These are phyloP conservation scores for Festucalex cinctus DNA, from an alignment of 2,113 vertebrate genomes.

Conservation along the genomic window DNA sequence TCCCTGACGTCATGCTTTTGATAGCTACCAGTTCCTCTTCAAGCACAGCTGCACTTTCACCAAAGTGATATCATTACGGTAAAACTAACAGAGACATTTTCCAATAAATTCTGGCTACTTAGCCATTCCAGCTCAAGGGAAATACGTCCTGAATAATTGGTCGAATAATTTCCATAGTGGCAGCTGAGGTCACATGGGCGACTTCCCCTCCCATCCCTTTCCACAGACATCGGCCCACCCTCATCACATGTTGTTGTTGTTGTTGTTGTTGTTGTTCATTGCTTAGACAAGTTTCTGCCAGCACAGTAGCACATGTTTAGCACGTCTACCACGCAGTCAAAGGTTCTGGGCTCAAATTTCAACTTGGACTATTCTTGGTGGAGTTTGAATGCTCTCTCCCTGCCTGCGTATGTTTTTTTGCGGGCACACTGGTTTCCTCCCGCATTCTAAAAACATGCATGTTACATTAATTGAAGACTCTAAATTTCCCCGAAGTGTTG, in stretches of 20 bases:
- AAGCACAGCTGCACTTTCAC: conserved; percentile 47
- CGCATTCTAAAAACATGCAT: not conserved
- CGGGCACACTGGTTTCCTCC: not conserved
- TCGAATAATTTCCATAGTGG: conserved; percentile 60
- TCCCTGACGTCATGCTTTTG: conserved; percentile 51
- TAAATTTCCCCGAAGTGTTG: not conserved
- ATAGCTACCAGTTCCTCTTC: conserved; percentile 56
- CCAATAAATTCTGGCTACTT: conserved; percentile 59
- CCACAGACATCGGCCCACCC: conserved; percentile 26
- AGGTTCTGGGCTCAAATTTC: not conserved
- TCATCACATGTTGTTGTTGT: conserved; percentile 14
- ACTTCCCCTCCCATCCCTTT: conserved; percentile 46
- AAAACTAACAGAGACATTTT: conserved; percentile 69
- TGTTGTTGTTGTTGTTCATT: no score
- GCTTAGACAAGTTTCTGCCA: not conserved
- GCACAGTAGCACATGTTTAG: not conserved
- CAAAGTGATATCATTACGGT: conserved; percentile 62
- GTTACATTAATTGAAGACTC: not conserved
- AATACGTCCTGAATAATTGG: conserved; percentile 66
- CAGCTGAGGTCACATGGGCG: conserved; percentile 68
- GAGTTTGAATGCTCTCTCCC: not conserved
- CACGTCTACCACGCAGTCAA: not conserved
- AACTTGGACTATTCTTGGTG: not conserved
- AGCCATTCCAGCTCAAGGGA: conserved; percentile 54
- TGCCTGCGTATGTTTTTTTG: no score